Base-by-base conservation (phyloP, 2,797 vertebrate genomes). In the Fratercula arctica region DNA sequence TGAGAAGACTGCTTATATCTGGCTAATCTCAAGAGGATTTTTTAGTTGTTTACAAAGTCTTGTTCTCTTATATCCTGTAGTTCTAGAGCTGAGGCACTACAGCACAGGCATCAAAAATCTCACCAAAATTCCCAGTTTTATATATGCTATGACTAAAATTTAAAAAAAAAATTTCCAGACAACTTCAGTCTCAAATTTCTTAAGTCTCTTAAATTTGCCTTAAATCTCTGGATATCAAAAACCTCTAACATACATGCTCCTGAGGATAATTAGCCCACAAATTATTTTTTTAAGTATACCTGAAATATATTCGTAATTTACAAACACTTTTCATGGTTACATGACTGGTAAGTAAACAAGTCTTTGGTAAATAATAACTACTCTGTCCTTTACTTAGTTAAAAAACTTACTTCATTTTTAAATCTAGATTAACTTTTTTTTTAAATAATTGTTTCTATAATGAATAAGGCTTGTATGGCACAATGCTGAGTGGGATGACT, bases 311-410 rank as follows among this genome's bases (percentile, higher is more conserved):
- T 31, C 31, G 31, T 89, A 66, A 94, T 92, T 92, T 94, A 96
- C 76, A 91, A 95, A 95, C 57, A 91, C 1, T 0, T 85, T 85
- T 91, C 66, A 72, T 81, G 57, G 59, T 94, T 92, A 84, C 50
- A 68, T 46, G 28, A 86, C n/a, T 48, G 20, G 20, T 93, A 95
- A 95, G 61, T 86, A 94, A 88, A 96, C 13, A 57, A 80, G 66
- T 97, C 96, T 97, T 96, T 97, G 96, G 96, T 95, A 95, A 96
- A 91, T 86, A 96, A 82, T 76, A 87, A 87, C 73, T 94, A 95
- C 33, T 91, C 50, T 78, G 41, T 68, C 79, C 45, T 93, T 91
- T 83, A 89, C 13, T 89, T 61, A 39, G 59, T 93, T 94, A 87
- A 81, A 95, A 93, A 96, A 57, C 12, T 53, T 82, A 78, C 57